Conservation (phyloP, 2,113 vertebrate genomes). For the Mesocricetus auratus region DNA sequence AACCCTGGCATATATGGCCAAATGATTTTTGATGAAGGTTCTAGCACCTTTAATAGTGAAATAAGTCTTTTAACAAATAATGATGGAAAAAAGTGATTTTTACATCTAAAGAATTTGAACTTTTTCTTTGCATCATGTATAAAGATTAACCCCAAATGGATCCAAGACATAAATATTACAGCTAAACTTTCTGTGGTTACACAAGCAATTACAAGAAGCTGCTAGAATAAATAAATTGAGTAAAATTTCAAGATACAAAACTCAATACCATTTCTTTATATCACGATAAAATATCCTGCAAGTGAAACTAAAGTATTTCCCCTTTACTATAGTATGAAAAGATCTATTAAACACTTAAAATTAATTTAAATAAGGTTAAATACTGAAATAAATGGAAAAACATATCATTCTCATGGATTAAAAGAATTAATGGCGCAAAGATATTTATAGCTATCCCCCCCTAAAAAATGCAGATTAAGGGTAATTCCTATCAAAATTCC, state of each 20-base stretch:
- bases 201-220: background rate
- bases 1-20: background rate
- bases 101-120: background rate
- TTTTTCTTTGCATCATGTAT: background rate
- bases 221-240: background rate
- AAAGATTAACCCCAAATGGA: constrained; percentile 24
- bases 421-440: background rate
- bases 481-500: background rate
- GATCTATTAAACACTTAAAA: background rate
- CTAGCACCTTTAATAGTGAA: background rate
- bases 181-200: background rate
- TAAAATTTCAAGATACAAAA: background rate
- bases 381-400: background rate
- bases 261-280: background rate
- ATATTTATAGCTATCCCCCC: background rate
- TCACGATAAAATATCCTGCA: background rate
- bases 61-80: constrained; percentile 32
- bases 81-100: background rate
- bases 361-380: background rate
- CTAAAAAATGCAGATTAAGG: background rate
- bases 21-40: background rate
- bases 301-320: background rate
- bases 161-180: background rate
- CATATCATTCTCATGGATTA: background rate
- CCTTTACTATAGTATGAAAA: background rate